Evolutionary conservation across 2,797 vertebrate species (phyloP), one percentile per base, ranked within the genome.

Genomic region (Falco concolor): DNA sequence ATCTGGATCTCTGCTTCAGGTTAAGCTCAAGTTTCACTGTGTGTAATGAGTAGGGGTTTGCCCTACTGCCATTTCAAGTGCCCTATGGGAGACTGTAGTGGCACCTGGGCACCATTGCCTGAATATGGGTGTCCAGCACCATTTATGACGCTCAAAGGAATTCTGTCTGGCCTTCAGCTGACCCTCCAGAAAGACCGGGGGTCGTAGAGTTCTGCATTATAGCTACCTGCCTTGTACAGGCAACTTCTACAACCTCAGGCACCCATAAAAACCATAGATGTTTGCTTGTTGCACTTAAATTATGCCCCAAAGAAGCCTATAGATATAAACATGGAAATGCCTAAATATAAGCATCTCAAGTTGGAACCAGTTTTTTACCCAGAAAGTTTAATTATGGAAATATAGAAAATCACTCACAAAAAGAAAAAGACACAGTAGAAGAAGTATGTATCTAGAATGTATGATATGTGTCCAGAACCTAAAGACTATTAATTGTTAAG

Each of bases 51-150:
- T 17, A 76, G 32, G 2, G 12, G 9, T 13, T 57, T 16, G 3
- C 6, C 3, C 8, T 63, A 10, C 32, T 89, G 36, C 1, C 20
- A 22, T 34, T 67, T 64, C 27, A 80, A 70, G 22, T 19, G n/a
- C 8, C 59, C 14, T 38, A 0, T 40, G 12, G 13, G 17, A 89
- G 18, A n/a, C 8, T 79, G 4, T 27, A 5, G 5, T 6, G 42
- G 12, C 32, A 47, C 27, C 18, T 70, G 28, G 47, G 10, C 44
- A 49, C 15, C 12, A 2, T 1, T 52, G 17, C 8, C 30, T 53
- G 30, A 30, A 23, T 53, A 7, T 34, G 25, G 14, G 4, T 3
- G 9, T 34, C 19, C 16, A 84, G 2, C 5, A 72, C 5, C 5
- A 42, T 19, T 65, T 28, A 32, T 30, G 27, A 34, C 61, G 9